Percentiles rank a stretch among this genome's conserved stretches.
phyloP scores from a whole-genome alignment of 2,113 vertebrate species.

The Nycticryphes semicollaris region DNA sequence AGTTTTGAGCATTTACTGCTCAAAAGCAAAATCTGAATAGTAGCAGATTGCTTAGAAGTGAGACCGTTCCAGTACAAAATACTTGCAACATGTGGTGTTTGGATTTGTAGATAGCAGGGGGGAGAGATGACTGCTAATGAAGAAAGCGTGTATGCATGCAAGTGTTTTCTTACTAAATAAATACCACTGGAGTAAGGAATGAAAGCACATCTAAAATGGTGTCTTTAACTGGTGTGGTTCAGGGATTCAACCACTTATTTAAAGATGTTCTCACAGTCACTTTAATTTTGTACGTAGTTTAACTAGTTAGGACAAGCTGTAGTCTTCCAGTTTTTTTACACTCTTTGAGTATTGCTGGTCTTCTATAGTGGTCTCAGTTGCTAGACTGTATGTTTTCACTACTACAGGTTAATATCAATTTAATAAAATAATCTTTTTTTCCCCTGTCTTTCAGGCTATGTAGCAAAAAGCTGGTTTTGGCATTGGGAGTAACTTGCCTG shows the following conservation, averaged over 20 bases:
- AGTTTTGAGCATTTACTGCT: slow-evolving; percentile 14
- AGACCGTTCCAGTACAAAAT: background rate
- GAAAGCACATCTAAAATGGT: background rate
- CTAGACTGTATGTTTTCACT: background rate
- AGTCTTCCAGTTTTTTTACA: background rate
- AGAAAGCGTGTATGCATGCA: background rate
- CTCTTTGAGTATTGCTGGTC: background rate
- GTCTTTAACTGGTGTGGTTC: background rate
- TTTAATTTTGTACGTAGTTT: background rate
- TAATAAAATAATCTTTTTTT: background rate
- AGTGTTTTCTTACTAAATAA: slow-evolving; percentile 4
- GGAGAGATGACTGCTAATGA: slow-evolving; percentile 1
- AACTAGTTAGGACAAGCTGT: background rate
- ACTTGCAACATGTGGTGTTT: background rate
- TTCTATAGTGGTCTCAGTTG: background rate
- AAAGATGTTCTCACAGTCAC: background rate
- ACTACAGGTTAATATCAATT: background rate
- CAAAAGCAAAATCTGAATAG: slow-evolving; percentile 15
- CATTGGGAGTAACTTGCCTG: background rate
- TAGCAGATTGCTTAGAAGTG: slow-evolving; percentile 6
- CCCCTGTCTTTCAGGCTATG: rapidly evolving
- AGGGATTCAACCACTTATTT: background rate
- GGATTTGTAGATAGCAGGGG: background rate
- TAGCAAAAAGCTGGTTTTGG: background rate
- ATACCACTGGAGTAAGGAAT: background rate